Base-by-base conservation (phyloP, 1,140 invertebrate species). In the Lethocerus indicus region DNA sequence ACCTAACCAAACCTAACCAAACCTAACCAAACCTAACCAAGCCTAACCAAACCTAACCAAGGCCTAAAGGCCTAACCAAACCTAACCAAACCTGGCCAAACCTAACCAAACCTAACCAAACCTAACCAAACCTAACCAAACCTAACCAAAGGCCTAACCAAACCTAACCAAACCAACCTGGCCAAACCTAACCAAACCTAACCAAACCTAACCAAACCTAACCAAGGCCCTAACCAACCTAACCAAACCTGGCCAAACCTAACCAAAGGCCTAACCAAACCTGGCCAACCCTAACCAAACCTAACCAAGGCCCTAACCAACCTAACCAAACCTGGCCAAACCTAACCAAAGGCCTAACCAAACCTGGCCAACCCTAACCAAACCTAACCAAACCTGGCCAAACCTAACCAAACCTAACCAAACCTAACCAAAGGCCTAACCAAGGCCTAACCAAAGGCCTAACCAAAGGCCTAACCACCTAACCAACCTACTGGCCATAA, bases 191-290 rank as follows among this genome's bases (percentile, higher is more conserved):
- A 52, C 43, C 49, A 26, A 21, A 35, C 36, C 42, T 37, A 46
- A 54, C 50, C 48, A 51, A 37, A 54, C 53, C 49, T 47, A 43
- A 50, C 50, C 43, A 47, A 36, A 46, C 45, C 50, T 50, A 45
- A 54, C 47, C 47, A 48, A 44, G 54, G 59, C 47, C 57, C 47
- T 51, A 47, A 47, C 52, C 37, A 54, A 47, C 54, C 52, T 47
- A 56, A 52, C 55, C 55, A 52, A 58, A 50, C 56, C 49, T 49
- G 55, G 48, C 56, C 47, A 35, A 50, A 46, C 45, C 47, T 35
- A 54, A 57, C 55, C 55, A 42, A 57, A 52, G n/a, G n/a, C 55
- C 50, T 48, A 54, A 49, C 55, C 56, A 45, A 55, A 57, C 56
- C 49, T 46, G 55, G 50, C 56, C 49, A 18, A 47, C 47, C 52